Conservation (phyloP, 2,113 vertebrate genomes). For the Copsychus sechellarum region DNA sequence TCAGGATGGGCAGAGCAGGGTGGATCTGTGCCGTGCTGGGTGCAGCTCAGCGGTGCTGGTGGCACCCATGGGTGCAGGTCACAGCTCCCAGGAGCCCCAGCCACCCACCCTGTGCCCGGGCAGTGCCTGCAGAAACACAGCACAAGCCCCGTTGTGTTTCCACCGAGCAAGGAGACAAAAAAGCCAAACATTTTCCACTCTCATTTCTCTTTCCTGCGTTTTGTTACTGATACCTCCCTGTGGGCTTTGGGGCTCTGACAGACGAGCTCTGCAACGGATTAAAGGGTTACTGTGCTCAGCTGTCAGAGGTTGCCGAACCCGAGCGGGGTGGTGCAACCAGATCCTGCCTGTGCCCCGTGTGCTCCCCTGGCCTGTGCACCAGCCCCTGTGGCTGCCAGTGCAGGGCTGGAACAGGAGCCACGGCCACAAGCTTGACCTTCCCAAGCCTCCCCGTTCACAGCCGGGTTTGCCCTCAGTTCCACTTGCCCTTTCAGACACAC, state of each 20-base stretch:
- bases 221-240: slow-evolving; percentile 62
- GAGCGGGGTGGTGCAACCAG: slow-evolving; percentile 10
- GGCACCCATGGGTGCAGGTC: neutral
- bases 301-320: slow-evolving; percentile 50
- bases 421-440: neutral
- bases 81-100: neutral
- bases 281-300: slow-evolving; percentile 69
- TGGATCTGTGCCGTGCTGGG: neutral
- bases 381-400: neutral
- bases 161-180: slow-evolving; percentile 29
- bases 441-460: fast-evolving
- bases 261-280: slow-evolving; percentile 64
- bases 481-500: neutral
- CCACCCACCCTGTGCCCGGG: fast-evolving
- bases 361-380: neutral
- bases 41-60: fast-evolving
- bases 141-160: slow-evolving; percentile 40
- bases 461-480: neutral
- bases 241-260: slow-evolving; percentile 63
- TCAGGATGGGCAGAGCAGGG: neutral
- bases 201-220: slow-evolving; percentile 61
- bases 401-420: neutral
- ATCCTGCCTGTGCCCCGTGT: neutral
- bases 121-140: neutral
- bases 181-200: slow-evolving; percentile 65